Percentiles rank a stretch among this genome's conserved stretches.
Conservation (phyloP, 2,113 vertebrate genomes). For the Cheilinus undulatus region DNA sequence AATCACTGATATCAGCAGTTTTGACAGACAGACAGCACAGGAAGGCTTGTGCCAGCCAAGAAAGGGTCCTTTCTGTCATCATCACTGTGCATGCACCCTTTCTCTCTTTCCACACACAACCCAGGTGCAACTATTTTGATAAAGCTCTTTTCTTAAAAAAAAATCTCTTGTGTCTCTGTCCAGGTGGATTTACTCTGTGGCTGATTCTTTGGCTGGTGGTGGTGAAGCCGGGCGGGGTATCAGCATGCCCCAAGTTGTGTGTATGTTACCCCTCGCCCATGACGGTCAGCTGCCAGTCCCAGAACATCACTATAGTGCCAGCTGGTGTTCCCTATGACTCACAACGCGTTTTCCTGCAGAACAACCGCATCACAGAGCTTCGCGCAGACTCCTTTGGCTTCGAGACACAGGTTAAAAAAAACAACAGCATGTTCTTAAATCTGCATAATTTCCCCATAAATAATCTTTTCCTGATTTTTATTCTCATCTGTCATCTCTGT, state of each 20-base stretch:
- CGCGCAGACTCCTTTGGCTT: constrained; percentile 94
- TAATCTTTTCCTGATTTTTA: neutral
- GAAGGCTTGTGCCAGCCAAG: constrained; percentile 14
- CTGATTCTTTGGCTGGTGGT: constrained; percentile 88
- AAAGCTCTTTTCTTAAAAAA: too few species aligned
- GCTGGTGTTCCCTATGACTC: constrained; percentile 89
- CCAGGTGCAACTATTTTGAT: too few species aligned
- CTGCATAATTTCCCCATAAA: neutral
- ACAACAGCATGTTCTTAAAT: neutral
- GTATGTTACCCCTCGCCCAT: constrained; percentile 96
- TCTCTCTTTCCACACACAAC: constrained; percentile 3
- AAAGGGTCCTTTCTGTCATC: neutral
- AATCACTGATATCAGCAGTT: constrained; percentile 46
- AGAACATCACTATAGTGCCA: constrained; percentile 94
- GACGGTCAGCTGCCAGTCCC: constrained; percentile 98
- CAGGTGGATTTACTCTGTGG: constrained; percentile 86
- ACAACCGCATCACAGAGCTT: constrained; percentile 95
- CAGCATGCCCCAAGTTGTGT: constrained; percentile 91
- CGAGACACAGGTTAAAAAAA: constrained; percentile 85
- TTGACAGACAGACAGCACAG: constrained; percentile 33
- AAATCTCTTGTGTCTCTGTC: neutral
- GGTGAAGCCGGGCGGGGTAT: constrained; percentile 81
- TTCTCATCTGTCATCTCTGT: neutral
- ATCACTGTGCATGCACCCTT: constrained; percentile 5
- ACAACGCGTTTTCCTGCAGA: constrained; percentile 96